These are phyloP conservation scores for Charina bottae DNA, from an alignment of 2,113 vertebrate species.

Conservation along the genomic window DNA sequence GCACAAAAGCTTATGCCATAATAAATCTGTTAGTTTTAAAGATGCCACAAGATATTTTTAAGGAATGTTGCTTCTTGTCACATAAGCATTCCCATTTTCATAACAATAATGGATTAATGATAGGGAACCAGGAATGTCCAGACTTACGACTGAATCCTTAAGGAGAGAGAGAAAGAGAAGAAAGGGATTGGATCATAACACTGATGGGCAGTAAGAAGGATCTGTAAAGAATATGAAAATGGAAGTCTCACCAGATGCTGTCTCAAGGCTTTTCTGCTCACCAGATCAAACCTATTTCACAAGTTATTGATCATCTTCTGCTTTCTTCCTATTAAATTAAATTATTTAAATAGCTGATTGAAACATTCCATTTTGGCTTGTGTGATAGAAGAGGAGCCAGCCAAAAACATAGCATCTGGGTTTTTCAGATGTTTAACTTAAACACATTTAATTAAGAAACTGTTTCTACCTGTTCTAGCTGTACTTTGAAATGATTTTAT, in stretches of 20 bases:
- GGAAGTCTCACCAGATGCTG: constrained; percentile 36
- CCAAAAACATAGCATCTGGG: constrained; percentile 1
- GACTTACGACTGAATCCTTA: constrained; percentile 9
- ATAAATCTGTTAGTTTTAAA: background rate
- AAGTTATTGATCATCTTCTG: constrained; percentile 42
- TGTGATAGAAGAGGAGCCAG: constrained; percentile 36
- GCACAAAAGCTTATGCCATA: background rate
- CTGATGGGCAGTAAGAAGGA: constrained; percentile 35
- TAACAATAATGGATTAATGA: background rate
- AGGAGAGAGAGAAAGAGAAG: background rate
- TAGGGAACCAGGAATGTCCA: background rate
- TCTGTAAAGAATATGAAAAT: constrained; percentile 6
- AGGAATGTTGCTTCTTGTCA: background rate
- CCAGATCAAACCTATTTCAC: constrained; percentile 42
- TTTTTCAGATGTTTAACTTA: constrained; percentile 38
- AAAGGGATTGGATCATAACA: fast-evolving
- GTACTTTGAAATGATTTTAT: constrained; percentile 9
- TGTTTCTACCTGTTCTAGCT: background rate
- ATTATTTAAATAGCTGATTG: constrained; percentile 49
- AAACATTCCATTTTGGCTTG: constrained; percentile 40
- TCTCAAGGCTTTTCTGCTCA: constrained; percentile 41
- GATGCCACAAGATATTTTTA: background rate
- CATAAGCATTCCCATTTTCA: background rate
- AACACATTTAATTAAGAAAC: constrained; percentile 36
- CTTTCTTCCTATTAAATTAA: constrained; percentile 38